These are phyloP conservation scores for Ctenopoma multispine DNA, from an alignment of 2,797 vertebrate species.

Conservation along the genomic window DNA sequence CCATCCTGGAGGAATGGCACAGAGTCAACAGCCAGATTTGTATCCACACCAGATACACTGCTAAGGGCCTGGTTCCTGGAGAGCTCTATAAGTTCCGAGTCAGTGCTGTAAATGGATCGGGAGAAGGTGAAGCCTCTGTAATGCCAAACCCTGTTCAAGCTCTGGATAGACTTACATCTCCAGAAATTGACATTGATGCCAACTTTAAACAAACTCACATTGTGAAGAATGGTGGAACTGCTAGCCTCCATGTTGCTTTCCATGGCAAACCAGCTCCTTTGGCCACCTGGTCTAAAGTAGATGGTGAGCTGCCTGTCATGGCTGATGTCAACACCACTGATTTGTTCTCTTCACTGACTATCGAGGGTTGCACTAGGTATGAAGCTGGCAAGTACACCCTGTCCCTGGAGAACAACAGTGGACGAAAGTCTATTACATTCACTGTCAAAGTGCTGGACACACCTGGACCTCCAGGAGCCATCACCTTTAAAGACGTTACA, in stretches of 20 bases:
- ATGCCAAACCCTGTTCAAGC: constrained; percentile 89
- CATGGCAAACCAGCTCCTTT: constrained; percentile 93
- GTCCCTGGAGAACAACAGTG: constrained; percentile 96
- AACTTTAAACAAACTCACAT: constrained; percentile 98
- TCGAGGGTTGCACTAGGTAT: constrained; percentile 95
- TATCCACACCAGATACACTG: constrained; percentile 91
- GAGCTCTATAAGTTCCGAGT: constrained; percentile 98
- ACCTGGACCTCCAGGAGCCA: constrained; percentile 94
- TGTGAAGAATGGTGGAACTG: constrained; percentile 93
- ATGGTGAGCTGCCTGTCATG: constrained; percentile 91
- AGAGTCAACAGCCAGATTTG: constrained; percentile 93
- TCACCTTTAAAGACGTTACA: constrained; percentile 96
- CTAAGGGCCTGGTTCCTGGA: constrained; percentile 90
- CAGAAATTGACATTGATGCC: constrained; percentile 95
- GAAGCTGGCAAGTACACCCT: constrained; percentile 97
- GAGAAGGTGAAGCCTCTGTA: constrained; percentile 93
- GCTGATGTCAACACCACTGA: constrained; percentile 94
- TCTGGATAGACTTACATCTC: constrained; percentile 92
- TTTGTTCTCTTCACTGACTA: constrained; percentile 91
- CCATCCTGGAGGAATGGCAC: constrained; percentile 97
- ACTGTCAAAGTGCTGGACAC: constrained; percentile 97
- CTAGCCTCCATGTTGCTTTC: constrained; percentile 92
- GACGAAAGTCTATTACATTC: constrained; percentile 95
- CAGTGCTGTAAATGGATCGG: constrained; percentile 93
- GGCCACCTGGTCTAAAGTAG: constrained; percentile 92